phyloP scores from a whole-genome alignment of 1,140 invertebrate species.

The Drosophila arawakana region DNA sequence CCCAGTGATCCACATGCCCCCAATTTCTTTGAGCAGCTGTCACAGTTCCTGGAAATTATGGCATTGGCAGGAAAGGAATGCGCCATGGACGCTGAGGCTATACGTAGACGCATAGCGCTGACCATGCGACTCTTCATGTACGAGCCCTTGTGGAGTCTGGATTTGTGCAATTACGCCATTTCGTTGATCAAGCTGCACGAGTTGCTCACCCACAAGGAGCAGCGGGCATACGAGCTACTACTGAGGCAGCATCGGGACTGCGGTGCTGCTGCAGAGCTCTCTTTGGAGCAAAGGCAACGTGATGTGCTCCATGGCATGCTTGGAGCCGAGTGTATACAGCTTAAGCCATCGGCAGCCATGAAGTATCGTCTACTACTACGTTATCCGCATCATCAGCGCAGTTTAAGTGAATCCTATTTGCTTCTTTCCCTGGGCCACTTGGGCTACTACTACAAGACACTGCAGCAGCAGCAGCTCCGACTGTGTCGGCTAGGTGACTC shows the following conservation, averaged over 20 bases:
- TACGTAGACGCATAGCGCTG: slow-evolving; percentile 8
- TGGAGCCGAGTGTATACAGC: slow-evolving; percentile 48
- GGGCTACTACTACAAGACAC: slow-evolving; percentile 37
- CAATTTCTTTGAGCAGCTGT: slow-evolving; percentile 53
- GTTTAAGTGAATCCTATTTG: slow-evolving; percentile 53
- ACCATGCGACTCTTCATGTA: background rate
- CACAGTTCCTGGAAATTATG: slow-evolving; percentile 51
- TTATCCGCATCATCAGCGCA: slow-evolving; percentile 51
- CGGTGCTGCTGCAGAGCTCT: background rate
- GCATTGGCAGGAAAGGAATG: background rate
- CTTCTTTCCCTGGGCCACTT: slow-evolving; percentile 45
- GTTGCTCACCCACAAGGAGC: slow-evolving; percentile 32
- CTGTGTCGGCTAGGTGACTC: background rate
- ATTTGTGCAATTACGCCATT: background rate
- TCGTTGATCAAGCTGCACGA: slow-evolving; percentile 20
- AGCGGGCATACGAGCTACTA: slow-evolving; percentile 20
- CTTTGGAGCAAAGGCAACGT: background rate
- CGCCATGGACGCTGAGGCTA: background rate
- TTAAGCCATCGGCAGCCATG: slow-evolving; percentile 21
- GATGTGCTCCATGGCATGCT: slow-evolving; percentile 52
- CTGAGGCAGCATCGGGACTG: slow-evolving; percentile 20
- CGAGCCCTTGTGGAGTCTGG: background rate
- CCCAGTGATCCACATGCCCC: background rate
- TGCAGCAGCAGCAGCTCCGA: slow-evolving; percentile 9
- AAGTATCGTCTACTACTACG: slow-evolving; percentile 35